Conservation (phyloP, 2,888 invertebrate species). For the Cantharis flavilabris region DNA sequence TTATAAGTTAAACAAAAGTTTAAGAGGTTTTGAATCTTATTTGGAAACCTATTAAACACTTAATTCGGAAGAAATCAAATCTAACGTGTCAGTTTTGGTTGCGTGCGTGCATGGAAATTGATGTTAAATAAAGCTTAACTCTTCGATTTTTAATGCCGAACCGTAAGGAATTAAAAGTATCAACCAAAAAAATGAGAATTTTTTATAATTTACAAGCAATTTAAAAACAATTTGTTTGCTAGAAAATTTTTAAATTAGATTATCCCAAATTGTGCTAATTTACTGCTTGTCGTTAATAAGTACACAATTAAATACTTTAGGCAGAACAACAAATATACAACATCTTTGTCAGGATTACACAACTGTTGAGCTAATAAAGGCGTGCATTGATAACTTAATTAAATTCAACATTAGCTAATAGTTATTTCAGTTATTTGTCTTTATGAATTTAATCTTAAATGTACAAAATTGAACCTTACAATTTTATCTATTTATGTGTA, state of each 20-base stretch:
- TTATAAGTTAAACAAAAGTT: too few species aligned
- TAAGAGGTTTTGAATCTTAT: too few species aligned
- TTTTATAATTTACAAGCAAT: too few species aligned
- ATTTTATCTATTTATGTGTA: neutral
- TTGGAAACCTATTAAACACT: too few species aligned
- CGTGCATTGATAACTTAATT: constrained; percentile 35
- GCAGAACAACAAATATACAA: constrained; percentile 34
- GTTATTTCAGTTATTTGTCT: neutral
- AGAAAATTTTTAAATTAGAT: constrained; percentile 2
- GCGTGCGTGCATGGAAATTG: too few species aligned
- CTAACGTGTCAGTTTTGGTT: too few species aligned
- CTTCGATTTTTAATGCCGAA: too few species aligned
- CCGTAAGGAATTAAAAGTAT: too few species aligned
- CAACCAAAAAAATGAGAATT: too few species aligned
- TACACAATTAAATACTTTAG: constrained; percentile 34
- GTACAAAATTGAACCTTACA: neutral
- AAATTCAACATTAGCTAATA: constrained; percentile 10
- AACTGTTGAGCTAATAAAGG: constrained; percentile 30
- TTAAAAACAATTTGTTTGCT: neutral
- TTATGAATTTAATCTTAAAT: neutral
- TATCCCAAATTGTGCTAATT: neutral
- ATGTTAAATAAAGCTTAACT: too few species aligned
- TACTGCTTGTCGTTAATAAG: constrained; percentile 32
- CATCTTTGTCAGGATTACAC: constrained; percentile 17
- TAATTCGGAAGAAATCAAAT: too few species aligned